Base-by-base conservation (phyloP, 2,797 vertebrate species). In the Carduelis carduelis region DNA sequence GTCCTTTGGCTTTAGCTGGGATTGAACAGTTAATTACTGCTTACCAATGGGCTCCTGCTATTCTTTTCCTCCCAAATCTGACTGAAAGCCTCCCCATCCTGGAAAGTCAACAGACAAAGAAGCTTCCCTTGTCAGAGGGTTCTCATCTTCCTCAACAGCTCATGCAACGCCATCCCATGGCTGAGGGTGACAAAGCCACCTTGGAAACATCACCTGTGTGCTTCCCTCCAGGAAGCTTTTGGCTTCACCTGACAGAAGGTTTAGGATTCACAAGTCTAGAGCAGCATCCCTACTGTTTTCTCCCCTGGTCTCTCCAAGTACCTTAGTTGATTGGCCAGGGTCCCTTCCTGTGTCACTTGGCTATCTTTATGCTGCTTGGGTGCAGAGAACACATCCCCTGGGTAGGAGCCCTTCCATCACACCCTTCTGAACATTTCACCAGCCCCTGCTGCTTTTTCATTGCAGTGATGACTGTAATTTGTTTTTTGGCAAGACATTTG, bases 401-500 rank as follows among this genome's bases (percentile, higher is more conserved):
- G 37, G 41, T 30, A 83, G 65, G 11, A 44, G 15, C 20, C 37
- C 24, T 89, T 46, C 39, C 77, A 2, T 50, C 6, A 3, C 1
- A 1, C 13, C 19, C 57, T 61, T n/a, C 43, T 79, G 66, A 9
- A 90, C 65, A 26, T 63, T 66, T 43, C 26, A 11, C 47, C 35
- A 9, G 39, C 27, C 10, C 17, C 50, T 65, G 46, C 66, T 87
- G 55, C 46, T 47, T 84, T 63, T 87, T n/a, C 22, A 39, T 76
- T 71, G 43, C 35, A 59, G 8, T 37, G 18, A 41, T 49, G 22
- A 44, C 43, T 75, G 13, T 43, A 34, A 76, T 78, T 65, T 53
- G 24, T 0, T 4, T 34, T 59, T 61, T 8, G 3, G 39, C 1
- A 4, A 46, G 27, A 16, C 22, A 8, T 64, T 43, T 70, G 26